Base-by-base conservation (phyloP, 2,888 invertebrate genomes). In the Drosophila helvetica region DNA sequence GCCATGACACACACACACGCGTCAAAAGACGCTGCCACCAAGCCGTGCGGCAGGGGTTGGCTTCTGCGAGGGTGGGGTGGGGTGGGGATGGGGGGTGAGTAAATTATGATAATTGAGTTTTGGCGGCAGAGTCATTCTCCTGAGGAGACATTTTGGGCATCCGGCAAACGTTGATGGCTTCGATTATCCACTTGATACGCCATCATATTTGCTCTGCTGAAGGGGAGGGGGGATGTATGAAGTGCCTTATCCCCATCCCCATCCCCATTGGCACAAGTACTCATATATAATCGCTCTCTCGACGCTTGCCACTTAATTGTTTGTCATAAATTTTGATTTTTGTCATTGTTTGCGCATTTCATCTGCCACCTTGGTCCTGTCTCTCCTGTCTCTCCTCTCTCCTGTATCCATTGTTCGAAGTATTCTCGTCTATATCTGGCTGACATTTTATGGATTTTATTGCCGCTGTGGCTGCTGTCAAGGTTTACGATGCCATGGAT, bases 261-360 rank as follows among this genome's bases (percentile, higher is more conserved):
- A 8, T 27, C 27, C 27, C 27, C 27, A 27, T 27, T 27, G 7
- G 27, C 27, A 27, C 7, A 27, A 27, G 27, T 27, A 30, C 38
- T 17, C 19, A 12, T 18, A 56, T 55, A 56, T 66, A 74, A 74
- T 72, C 66, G 66, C 45, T 68, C 74, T 73, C 73, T 68, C 58
- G 73, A 66, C 66, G 61, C 71, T 65, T 58, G 72, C 61, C 69
- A 62, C 61, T 72, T 83, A 83, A 83, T 83, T 83, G 80, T 75
- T 79, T 48, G 77, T 70, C 63, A 83, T 86, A 74, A 74, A 83
- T 80, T 79, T 74, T 75, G 81, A 81, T 73, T 84, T 78, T 43
- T 64, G 74, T 58, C 67, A 75, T 77, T 79, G 77, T 71, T 68
- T 51, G 57, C 46, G 57, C 50, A 50, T 18, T 62, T 43, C 10